A percentile compares a stretch with the other conserved stretches of the same genome.
phyloP scores from a whole-genome alignment of 2,888 invertebrate species.

The Apotomis capreana region DNA sequence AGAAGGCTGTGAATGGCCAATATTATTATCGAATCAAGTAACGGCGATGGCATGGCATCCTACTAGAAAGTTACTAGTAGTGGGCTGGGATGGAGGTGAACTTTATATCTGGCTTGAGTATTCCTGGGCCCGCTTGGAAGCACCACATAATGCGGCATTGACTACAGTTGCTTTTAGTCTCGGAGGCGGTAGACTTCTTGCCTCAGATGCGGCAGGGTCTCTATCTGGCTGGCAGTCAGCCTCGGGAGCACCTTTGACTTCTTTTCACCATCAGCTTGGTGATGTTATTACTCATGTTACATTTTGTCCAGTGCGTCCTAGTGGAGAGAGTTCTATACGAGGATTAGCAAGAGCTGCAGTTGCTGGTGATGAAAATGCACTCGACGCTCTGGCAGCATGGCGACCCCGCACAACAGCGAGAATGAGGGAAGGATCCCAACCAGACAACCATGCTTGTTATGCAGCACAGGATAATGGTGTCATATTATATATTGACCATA shows the following conservation, averaged over 20 bases:
- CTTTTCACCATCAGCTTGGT: slow-evolving; percentile 93
- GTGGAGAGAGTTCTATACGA: slow-evolving; percentile 75
- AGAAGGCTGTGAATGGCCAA: slow-evolving; percentile 89
- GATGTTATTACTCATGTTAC: slow-evolving; percentile 91
- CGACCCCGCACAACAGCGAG: slow-evolving; percentile 92
- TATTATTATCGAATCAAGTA: slow-evolving; percentile 90
- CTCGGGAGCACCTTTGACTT: slow-evolving; percentile 90
- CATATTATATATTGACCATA: slow-evolving; percentile 92
- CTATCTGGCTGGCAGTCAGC: slow-evolving; percentile 96
- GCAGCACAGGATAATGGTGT: slow-evolving; percentile 90
- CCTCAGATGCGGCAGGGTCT: slow-evolving; percentile 93
- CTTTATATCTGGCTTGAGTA: slow-evolving; percentile 91
- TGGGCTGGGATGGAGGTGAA: slow-evolving; percentile 97
- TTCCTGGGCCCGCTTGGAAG: slow-evolving; percentile 86
- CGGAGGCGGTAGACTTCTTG: slow-evolving; percentile 91
- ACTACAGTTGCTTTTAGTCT: slow-evolving; percentile 87
- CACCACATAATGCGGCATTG: slow-evolving; percentile 87
- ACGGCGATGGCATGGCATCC: slow-evolving; percentile 96
- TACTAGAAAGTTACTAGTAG: slow-evolving; percentile 89
- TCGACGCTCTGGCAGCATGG: slow-evolving; percentile 95
- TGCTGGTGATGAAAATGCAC: slow-evolving; percentile 94
- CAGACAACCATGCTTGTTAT: slow-evolving; percentile 90
- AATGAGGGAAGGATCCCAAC: slow-evolving; percentile 84
- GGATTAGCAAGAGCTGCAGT: slow-evolving; percentile 89
- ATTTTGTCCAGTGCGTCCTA: slow-evolving; percentile 85